Base-by-base conservation (phyloP, 2,113 vertebrate species). In the Lagenorhynchus albirostris region DNA sequence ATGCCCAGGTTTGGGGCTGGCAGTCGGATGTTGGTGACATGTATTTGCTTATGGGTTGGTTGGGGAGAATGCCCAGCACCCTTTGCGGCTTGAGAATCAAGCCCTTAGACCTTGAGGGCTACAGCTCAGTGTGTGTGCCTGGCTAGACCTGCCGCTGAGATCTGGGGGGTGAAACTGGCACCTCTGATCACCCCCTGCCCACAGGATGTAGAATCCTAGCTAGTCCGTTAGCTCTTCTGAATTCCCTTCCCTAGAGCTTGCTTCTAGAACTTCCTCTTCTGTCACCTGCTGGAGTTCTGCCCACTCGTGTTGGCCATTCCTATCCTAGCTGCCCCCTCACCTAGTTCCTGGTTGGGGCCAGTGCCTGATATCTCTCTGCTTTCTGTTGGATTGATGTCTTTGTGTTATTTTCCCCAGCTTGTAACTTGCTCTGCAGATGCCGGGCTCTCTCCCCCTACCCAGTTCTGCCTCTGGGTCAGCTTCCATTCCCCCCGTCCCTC, bases 261-360 rank as follows among this genome's bases (percentile, higher is more conserved):
- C 62, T 93, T 96, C 95, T 91, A 58, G 92, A 96, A 89, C 5
- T 29, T 89, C 86, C 91, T 93, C 41, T 94, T 33, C 58, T 63
- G 60, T 26, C 3, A n/a, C 38, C 7, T 80, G 12, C 53, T 58
- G 62, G 58, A 86, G 47, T 47, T 62, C 62, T 70, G 53, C 14
- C 2, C 5, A 9, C 31, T 80, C 1, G 4, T 36, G 33, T 5
- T 25, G 31, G 13, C 70, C 67, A 23, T 58, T 65, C 17, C 23
- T 68, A 18, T 23, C 29, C 47, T 29, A 6, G 7, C 47, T 53
- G 62, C 5, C 20, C 38, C 10, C 13, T 91, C 44, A 12, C n/a
- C 55, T 80, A 15, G 47, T 44, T 90, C 67, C 36, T 87, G 85
- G 31, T 21, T 21, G 13, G 36, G 58, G 21, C 44, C 1, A 3